Conservation (phyloP, 2,888 invertebrate genomes). For the Dolichomitus sp. region DNA sequence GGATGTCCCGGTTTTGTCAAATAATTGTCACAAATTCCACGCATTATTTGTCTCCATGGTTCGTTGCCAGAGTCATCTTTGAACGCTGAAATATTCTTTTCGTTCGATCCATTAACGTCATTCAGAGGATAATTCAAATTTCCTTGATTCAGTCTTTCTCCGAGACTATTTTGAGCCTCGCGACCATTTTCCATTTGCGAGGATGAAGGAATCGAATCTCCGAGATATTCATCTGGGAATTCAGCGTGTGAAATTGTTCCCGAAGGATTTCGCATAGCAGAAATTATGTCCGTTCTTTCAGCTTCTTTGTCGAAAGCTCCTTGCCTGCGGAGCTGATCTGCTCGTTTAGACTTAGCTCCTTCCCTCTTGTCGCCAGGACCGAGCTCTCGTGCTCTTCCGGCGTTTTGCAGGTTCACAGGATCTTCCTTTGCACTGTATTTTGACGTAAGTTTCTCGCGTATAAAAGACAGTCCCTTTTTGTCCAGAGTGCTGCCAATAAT, state of each 20-base stretch:
- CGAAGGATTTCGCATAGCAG: conserved; percentile 58
- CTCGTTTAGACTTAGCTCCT: conserved; percentile 43
- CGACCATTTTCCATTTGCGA: conserved; percentile 2
- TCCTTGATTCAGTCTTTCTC: not conserved
- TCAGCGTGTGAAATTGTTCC: conserved; percentile 6
- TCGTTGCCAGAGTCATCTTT: conserved; percentile 24
- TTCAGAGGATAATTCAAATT: conserved; percentile 13
- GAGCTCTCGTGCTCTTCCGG: conserved; percentile 55
- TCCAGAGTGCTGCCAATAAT: conserved; percentile 82
- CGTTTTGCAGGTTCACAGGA: conserved; percentile 27
- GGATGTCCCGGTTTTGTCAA: conserved; percentile 19
- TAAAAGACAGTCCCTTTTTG: conserved; percentile 76
- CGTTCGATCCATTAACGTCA: not conserved
- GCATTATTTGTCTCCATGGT: conserved; percentile 34
- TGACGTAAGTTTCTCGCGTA: conserved; percentile 79
- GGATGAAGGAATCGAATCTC: conserved; percentile 3
- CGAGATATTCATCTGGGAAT: not conserved
- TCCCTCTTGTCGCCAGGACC: conserved; percentile 14
- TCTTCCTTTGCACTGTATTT: conserved; percentile 78
- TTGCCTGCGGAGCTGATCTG: conserved; percentile 57
- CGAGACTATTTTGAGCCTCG: not conserved
- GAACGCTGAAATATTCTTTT: not conserved
- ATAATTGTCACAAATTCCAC: conserved; percentile 60
- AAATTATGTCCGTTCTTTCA: conserved; percentile 54
- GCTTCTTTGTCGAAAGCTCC: conserved; percentile 64